Percentiles rank a stretch among this genome's conserved stretches.
Evolutionary conservation across 2,888 invertebrate genomes (phyloP).

Genomic region (Acronicta leporina): DNA sequence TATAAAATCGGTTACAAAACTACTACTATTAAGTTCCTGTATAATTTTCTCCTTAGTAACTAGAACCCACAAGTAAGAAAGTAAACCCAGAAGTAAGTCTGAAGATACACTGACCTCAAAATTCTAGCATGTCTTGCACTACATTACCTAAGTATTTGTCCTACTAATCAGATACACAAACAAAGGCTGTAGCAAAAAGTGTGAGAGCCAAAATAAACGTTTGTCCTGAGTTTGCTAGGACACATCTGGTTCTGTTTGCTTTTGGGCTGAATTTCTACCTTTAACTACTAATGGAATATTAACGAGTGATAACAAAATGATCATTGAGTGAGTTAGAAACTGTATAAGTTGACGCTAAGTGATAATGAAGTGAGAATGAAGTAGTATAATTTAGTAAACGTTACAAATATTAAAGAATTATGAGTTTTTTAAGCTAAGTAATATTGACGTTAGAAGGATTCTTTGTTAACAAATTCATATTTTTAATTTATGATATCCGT

Average conservation of each 20-base stretch:
- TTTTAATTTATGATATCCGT: no score
- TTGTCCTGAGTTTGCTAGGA: conserved; percentile 34
- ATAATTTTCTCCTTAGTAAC: neutral
- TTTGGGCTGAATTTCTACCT: conserved; percentile 50
- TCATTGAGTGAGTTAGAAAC: neutral
- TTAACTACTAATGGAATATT: conserved; percentile 13
- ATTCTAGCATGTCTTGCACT: conserved; percentile 6
- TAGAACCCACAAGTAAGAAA: neutral
- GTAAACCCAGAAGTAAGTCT: neutral
- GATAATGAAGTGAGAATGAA: conserved; percentile 16
- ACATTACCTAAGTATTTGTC: conserved; percentile 42
- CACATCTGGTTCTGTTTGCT: conserved; percentile 56
- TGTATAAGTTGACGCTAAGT: neutral
- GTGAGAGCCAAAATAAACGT: conserved; percentile 50
- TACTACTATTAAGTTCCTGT: no score
- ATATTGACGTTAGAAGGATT: no score
- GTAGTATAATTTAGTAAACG: no score
- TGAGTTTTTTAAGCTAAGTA: no score
- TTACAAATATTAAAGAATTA: no score
- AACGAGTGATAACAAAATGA: neutral
- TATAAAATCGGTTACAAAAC: no score
- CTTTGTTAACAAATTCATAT: no score
- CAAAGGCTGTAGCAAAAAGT: conserved; percentile 45
- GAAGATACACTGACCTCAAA: conserved; percentile 12
- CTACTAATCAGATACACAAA: conserved; percentile 37